These are phyloP conservation scores for Caiman crocodilus DNA, from an alignment of 2,797 vertebrate species.

Conservation along the genomic window DNA sequence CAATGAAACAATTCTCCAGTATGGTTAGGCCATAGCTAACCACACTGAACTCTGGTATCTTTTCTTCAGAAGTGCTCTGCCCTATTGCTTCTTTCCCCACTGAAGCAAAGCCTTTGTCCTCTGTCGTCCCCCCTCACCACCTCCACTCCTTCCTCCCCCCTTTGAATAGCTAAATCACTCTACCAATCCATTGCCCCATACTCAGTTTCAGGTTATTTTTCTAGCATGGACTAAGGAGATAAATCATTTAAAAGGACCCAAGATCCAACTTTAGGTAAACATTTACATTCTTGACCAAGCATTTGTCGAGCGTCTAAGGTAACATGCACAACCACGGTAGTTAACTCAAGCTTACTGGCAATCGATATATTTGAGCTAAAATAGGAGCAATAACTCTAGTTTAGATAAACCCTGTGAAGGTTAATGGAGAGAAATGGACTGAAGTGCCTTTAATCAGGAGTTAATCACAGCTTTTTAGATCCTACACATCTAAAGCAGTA, in stretches of 20 bases:
- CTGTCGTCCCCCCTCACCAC: neutral
- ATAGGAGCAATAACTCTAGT: accelerated
- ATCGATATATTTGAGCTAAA: accelerated
- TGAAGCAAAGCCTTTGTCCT: neutral
- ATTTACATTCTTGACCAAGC: neutral
- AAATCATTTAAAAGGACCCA: neutral
- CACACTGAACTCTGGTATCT: too few relatives aligned
- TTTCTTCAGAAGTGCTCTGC: neutral
- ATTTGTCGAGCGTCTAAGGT: neutral
- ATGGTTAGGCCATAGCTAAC: too few relatives aligned
- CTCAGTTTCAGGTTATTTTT: neutral
- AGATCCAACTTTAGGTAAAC: neutral
- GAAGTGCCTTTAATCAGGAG: too few relatives aligned
- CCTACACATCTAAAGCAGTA: too few relatives aligned
- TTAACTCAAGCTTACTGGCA: neutral
- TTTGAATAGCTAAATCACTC: too few relatives aligned
- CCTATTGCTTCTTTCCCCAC: neutral
- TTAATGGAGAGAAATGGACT: too few relatives aligned
- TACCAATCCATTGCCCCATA: too few relatives aligned
- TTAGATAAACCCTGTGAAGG: neutral
- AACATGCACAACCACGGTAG: too few relatives aligned
- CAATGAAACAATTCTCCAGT: neutral
- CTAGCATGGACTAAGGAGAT: neutral
- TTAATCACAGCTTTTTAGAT: too few relatives aligned
- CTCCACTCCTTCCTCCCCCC: neutral